These are phyloP conservation scores for Chironomus riparius DNA, from an alignment of 2,888 invertebrate species.

Conservation along the genomic window DNA sequence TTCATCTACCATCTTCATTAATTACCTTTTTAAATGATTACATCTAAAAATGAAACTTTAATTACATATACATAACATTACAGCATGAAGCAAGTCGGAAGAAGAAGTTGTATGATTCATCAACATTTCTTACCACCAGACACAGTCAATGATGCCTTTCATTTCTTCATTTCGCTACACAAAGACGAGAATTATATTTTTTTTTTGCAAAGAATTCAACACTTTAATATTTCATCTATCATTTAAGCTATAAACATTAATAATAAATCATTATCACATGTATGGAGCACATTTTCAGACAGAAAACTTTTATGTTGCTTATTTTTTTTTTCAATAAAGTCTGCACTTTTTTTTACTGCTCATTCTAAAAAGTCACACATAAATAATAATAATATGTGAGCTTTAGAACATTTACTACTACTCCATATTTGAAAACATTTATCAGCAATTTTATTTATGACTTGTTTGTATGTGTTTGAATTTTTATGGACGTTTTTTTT, in stretches of 20 bases:
- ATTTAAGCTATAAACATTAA: background rate
- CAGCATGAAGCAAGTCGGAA: no score
- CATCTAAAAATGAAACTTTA: conserved; percentile 19
- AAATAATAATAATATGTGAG: background rate
- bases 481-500: background rate
- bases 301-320: background rate
- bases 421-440: background rate
- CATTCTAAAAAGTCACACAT: no score
- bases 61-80: conserved; percentile 8
- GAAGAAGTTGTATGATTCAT: background rate
- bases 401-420: background rate
- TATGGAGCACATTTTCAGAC: background rate
- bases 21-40: conserved; percentile 11
- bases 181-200: no score
- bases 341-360: no score
- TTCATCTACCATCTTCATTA: conserved; percentile 12
- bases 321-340: background rate
- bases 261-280: conserved; percentile 25
- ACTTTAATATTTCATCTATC: background rate
- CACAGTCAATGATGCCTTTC: no score
- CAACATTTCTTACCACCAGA: background rate
- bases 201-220: background rate
- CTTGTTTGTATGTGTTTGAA: background rate
- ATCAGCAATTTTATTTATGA: background rate
- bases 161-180: no score